Evolutionary conservation across 2,797 vertebrate species (phyloP).

Genomic region (Dallia pectoralis): DNA sequence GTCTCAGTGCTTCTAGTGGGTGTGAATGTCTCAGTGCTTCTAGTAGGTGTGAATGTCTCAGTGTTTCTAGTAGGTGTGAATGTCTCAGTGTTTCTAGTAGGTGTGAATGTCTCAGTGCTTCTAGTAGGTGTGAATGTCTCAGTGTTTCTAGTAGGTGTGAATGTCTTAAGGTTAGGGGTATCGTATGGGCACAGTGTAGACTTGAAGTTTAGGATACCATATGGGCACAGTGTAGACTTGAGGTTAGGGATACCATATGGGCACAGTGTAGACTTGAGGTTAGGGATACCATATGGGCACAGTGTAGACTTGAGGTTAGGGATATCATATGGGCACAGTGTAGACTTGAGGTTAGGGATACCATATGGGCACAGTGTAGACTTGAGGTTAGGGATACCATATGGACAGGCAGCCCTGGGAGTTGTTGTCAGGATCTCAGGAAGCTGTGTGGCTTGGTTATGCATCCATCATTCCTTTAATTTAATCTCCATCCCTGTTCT

Average conservation of each 20-base stretch:
- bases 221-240: too few species aligned
- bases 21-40: too few species aligned
- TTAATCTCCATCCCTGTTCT: slow-evolving; percentile 7
- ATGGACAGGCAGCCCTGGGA: slow-evolving; percentile 3
- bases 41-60: too few species aligned
- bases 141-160: too few species aligned
- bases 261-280: neutral
- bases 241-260: neutral
- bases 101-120: too few species aligned
- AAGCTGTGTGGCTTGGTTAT: slow-evolving; percentile 25
- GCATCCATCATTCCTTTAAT: slow-evolving; percentile 11
- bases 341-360: neutral
- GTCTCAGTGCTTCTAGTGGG: too few species aligned
- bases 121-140: too few species aligned
- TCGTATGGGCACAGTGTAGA: neutral
- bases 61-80: too few species aligned
- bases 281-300: neutral
- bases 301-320: neutral
- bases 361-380: neutral
- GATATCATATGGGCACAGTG: neutral
- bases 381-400: neutral
- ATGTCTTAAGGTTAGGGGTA: neutral
- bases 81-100: too few species aligned
- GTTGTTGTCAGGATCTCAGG: slow-evolving; percentile 8
- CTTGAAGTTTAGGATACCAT: too few species aligned